Conservation (phyloP, 2,797 vertebrate species). For the Bovichtus variegatus region DNA sequence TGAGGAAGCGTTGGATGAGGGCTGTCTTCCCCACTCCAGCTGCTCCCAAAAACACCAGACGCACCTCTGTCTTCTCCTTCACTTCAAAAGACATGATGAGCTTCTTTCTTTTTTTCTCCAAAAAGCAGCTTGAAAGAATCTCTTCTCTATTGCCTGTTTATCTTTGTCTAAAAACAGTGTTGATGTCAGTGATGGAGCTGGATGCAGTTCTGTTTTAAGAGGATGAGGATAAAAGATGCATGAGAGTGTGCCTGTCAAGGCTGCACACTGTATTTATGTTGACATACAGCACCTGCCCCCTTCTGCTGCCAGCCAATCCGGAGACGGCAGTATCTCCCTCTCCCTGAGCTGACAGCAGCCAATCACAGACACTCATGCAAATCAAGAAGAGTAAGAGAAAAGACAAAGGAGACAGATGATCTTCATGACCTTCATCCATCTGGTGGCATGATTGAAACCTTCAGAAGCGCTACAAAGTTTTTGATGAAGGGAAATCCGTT, state of each 20-base stretch:
- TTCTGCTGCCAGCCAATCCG: constrained; percentile 72
- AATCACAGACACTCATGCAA: constrained; percentile 61
- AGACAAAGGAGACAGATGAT: neutral
- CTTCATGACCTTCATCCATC: neutral
- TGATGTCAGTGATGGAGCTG: constrained; percentile 24
- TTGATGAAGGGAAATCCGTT: neutral
- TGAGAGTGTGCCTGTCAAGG: constrained; percentile 24
- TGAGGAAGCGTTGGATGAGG: constrained; percentile 90
- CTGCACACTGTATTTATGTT: constrained; percentile 76
- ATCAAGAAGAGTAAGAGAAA: constrained; percentile 29
- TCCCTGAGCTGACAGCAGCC: constrained; percentile 54
- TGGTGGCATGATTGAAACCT: neutral
- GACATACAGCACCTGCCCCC: constrained; percentile 56
- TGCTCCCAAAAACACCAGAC: constrained; percentile 90
- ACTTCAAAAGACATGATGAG: constrained; percentile 83
- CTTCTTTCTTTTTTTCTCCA: constrained; percentile 5
- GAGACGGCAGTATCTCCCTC: constrained; percentile 30
- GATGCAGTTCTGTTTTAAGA: neutral
- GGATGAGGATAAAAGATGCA: constrained; percentile 19
- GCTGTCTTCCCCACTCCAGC: constrained; percentile 91
- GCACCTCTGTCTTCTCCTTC: constrained; percentile 89
- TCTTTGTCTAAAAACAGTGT: neutral
- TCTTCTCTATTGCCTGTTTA: neutral
- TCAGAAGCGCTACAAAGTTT: neutral
- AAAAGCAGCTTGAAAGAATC: neutral